Evolutionary conservation across 37 sponge, comb jelly and placozoan species (phyloP).

Genomic region (Crambe crambe): DNA sequence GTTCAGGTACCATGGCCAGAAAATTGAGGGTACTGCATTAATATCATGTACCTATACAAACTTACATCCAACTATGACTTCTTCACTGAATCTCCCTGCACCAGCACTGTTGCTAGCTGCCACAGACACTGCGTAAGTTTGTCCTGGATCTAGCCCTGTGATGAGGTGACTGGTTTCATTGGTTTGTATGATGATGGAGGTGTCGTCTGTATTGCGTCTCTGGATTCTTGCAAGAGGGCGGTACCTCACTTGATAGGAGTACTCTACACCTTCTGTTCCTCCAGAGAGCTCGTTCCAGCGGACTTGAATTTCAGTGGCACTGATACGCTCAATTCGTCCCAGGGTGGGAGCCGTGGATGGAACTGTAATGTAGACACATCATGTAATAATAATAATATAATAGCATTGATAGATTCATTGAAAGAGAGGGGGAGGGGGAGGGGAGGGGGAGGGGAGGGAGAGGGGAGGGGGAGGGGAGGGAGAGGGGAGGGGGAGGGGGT

Average conservation of each 20-base stretch:
- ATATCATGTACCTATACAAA: too few species aligned
- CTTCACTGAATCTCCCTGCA: constrained; percentile 6
- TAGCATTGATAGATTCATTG: background rate
- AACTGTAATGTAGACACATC: constrained; percentile 4
- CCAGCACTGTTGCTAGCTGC: constrained; percentile 29
- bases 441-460: background rate
- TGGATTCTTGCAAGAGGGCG: background rate
- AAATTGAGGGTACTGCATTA: too few species aligned
- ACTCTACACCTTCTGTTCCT: background rate
- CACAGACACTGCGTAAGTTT: constrained; percentile 18
- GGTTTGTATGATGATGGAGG: background rate
- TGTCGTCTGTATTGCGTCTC: background rate
- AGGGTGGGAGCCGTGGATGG: constrained; percentile 15
- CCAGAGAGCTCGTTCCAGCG: constrained; percentile 7
- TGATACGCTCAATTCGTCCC: background rate
- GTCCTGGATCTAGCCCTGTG: background rate
- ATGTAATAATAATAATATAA: background rate
- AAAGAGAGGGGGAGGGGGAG: background rate
- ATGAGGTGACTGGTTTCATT: background rate
- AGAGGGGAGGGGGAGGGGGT: too few species aligned
- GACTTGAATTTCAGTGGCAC: constrained; percentile 22
- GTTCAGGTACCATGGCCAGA: too few species aligned
- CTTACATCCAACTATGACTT: constrained; percentile 15
- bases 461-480: background rate
- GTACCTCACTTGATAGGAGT: constrained; percentile 6